Percentiles rank a stretch among this genome's conserved stretches.
These are phyloP conservation scores for Drosophila heteroneura DNA, from an alignment of 2,888 invertebrate genomes.

Conservation along the genomic window DNA sequence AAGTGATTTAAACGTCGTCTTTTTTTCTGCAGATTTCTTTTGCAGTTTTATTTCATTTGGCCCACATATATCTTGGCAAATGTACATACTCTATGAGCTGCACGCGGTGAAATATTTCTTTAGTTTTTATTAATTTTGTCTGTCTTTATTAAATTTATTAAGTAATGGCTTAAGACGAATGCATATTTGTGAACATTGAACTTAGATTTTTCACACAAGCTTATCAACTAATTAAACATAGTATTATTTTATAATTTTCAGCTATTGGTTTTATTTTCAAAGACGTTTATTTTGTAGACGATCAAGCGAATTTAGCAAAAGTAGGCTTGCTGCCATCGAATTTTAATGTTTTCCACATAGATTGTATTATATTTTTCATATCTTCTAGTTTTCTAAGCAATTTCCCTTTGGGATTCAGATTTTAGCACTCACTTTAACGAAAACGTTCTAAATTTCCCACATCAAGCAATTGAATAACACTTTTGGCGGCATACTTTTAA, in stretches of 20 bases:
- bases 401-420: neutral
- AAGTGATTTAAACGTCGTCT: constrained; percentile 46
- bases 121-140: neutral
- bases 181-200: neutral
- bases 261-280: neutral
- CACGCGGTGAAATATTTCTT: neutral
- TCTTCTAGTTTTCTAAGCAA: neutral
- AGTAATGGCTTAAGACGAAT: neutral
- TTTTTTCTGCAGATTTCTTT: constrained; percentile 2
- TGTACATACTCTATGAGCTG: neutral
- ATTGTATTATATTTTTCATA: neutral
- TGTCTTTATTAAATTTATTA: neutral
- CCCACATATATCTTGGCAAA: neutral
- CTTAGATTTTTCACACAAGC: neutral
- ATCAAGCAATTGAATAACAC: rapidly evolving
- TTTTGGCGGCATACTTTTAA: constrained; percentile 9
- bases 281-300: no score
- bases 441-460: neutral
- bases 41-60: constrained; percentile 3
- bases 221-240: neutral
- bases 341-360: no score
- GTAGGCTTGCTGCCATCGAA: rapidly evolving
- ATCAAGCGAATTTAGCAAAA: no score
- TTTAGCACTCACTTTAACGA: neutral
- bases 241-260: neutral